Base-by-base conservation (phyloP, 2,797 vertebrate species). In the Alectoris magna region DNA sequence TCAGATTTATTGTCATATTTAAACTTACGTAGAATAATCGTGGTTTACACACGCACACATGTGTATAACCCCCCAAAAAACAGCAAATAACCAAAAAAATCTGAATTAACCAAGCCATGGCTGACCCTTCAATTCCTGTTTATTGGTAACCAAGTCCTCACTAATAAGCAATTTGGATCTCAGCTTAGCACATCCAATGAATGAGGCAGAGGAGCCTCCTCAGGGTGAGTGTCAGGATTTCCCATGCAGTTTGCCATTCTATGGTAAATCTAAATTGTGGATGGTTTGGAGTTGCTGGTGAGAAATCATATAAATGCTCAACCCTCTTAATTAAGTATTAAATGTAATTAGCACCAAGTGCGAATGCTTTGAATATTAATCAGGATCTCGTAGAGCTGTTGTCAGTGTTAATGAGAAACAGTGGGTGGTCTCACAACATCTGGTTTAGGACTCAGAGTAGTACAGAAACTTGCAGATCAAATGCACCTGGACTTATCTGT, bases 321-420 rank as follows among this genome's bases (percentile, higher is more conserved):
- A 39, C 80, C 82, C 82, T 97, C 96, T 97, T 98, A 98, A 98
- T 98, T 98, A 98, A 98, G 97, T 97, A 97, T 97, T 97, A 98
- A 91, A 89, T 95, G 91, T 96, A 97, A 98, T 98, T 98, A 98
- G 96, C 94, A 84, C 83, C 87, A 96, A 97, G 95, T 96, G 87
- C 94, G 96, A 97, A 95, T 95, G 93, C 93, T 96, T 96, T 87
- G 96, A 96, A 97, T 98, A 97, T 98, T 97, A 97, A 98, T 97
- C 95, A 96, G 92, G 95, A 93, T 97, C 95, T 97, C 88, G 31
- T 87, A 96, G 95, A 97, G 95, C 59, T 91, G 95, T 94, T 97
- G 95, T 96, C 95, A 92, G 78, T 96, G 96, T 97, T 98, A 98
- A 98, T 97, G 97, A 96, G 94, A 94, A 97, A 78, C 96, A 64